These are phyloP conservation scores for Syrmaticus mikado DNA, from an alignment of 2,113 vertebrate species.

Conservation along the genomic window DNA sequence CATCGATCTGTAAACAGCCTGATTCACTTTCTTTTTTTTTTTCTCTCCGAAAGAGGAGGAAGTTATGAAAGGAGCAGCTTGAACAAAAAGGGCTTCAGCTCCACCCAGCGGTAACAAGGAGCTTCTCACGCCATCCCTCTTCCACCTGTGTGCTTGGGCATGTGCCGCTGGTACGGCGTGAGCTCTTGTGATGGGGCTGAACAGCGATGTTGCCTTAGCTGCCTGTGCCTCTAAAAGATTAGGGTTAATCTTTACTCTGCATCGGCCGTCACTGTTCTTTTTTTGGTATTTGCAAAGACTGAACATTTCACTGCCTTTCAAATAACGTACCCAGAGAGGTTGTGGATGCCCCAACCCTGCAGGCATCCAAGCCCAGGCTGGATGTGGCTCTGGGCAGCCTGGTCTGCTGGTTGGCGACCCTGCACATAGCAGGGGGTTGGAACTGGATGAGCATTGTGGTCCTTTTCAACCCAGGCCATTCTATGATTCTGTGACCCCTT, in stretches of 20 bases:
- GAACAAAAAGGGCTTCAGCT: slow-evolving; percentile 18
- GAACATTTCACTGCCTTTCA: neutral
- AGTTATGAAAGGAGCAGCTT: neutral
- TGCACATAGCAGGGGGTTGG: too few relatives aligned
- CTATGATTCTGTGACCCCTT: too few relatives aligned
- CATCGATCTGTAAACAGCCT: neutral
- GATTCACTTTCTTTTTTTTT: neutral
- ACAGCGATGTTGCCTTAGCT: too few relatives aligned
- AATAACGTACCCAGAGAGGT: neutral
- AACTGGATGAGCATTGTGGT: too few relatives aligned
- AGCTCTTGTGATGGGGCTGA: neutral
- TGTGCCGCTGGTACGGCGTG: too few relatives aligned
- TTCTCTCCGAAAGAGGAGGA: accelerated
- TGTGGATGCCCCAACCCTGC: too few relatives aligned
- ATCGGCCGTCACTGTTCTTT: neutral
- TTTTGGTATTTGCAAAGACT: neutral
- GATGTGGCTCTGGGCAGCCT: too few relatives aligned
- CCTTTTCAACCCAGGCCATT: too few relatives aligned
- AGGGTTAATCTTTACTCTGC: accelerated
- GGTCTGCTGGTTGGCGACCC: too few relatives aligned
- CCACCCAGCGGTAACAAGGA: slow-evolving; percentile 23
- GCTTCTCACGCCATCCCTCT: neutral
- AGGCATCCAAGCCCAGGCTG: too few relatives aligned
- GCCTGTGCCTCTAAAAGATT: neutral
- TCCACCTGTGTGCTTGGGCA: neutral